Conservation (phyloP, 1,140 invertebrate species). For the Orius insidiosus region DNA sequence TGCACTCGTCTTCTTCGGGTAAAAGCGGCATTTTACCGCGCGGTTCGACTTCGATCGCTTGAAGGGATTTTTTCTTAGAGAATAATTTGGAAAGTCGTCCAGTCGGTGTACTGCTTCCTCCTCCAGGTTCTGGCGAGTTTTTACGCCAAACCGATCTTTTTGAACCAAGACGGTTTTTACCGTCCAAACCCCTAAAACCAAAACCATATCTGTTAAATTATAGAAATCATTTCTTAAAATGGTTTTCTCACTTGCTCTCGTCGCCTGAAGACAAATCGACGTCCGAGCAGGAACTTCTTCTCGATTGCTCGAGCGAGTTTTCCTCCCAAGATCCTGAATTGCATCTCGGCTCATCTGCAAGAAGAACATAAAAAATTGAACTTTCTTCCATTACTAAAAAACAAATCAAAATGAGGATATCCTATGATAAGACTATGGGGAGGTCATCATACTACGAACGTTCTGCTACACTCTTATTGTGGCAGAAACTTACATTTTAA, state of each 20-base stretch:
- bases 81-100: conserved; percentile 65
- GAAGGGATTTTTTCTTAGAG: conserved; percentile 34
- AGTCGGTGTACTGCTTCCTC: conserved; percentile 25
- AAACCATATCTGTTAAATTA: not conserved
- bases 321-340: conserved; percentile 38
- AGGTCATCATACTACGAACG: too few species aligned
- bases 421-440: too few species aligned
- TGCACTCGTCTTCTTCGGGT: conserved; percentile 52
- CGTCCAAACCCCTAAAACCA: conserved; percentile 34
- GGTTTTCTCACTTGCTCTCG: conserved; percentile 37
- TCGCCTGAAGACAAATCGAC: conserved; percentile 41
- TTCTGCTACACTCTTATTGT: too few species aligned
- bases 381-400: too few species aligned
- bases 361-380: not conserved
- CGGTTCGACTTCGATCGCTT: conserved; percentile 22
- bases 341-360: conserved; percentile 37
- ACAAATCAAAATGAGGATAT: too few species aligned
- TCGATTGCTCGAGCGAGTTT: conserved; percentile 27
- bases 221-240: not conserved
- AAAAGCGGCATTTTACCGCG: conserved; percentile 53
- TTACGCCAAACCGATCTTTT: conserved; percentile 30
- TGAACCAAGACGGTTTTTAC: conserved; percentile 31
- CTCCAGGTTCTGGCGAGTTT: conserved; percentile 18
- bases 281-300: conserved; percentile 39
- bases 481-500: too few species aligned